Percentiles rank a stretch among this genome's conserved stretches.
Conservation (phyloP, 2,797 vertebrate species). For the Alcedo atthis region DNA sequence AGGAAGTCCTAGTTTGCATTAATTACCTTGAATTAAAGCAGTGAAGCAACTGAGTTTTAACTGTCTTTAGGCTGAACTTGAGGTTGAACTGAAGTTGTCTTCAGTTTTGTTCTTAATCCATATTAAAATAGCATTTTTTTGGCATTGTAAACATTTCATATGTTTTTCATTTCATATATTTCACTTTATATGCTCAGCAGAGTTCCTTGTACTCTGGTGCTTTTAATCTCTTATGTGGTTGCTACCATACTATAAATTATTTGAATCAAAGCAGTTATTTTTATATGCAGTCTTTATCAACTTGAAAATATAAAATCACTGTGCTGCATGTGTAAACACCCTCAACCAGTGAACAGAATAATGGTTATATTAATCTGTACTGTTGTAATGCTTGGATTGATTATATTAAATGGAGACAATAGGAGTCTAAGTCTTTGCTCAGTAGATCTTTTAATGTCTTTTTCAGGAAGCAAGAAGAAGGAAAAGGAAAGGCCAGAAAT, state of each 20-base stretch:
- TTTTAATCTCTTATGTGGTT: neutral
- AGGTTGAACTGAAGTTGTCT: slow-evolving; percentile 1
- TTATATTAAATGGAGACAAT: neutral
- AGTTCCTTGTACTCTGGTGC: neutral
- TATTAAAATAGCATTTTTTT: neutral
- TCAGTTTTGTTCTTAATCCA: neutral
- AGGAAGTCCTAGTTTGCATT: slow-evolving; percentile 47
- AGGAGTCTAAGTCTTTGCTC: neutral
- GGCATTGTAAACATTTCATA: neutral
- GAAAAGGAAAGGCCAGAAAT: slow-evolving; percentile 97
- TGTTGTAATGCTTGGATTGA: neutral
- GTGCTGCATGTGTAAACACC: neutral
- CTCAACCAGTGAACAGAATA: neutral
- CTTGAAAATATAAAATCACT: neutral
- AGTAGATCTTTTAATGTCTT: neutral
- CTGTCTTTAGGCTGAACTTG: slow-evolving; percentile 39
- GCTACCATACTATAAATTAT: neutral
- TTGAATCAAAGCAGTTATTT: neutral
- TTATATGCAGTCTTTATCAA: neutral
- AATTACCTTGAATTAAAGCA: slow-evolving; percentile 39
- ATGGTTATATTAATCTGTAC: neutral
- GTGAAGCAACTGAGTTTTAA: neutral
- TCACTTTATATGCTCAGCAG: neutral
- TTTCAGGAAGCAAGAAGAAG: slow-evolving; percentile 91
- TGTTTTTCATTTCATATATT: neutral